Evolutionary conservation across 2,113 vertebrate genomes (phyloP), one percentile per base, ranked within the genome.

Genomic region (Myotis lucifugus): DNA sequence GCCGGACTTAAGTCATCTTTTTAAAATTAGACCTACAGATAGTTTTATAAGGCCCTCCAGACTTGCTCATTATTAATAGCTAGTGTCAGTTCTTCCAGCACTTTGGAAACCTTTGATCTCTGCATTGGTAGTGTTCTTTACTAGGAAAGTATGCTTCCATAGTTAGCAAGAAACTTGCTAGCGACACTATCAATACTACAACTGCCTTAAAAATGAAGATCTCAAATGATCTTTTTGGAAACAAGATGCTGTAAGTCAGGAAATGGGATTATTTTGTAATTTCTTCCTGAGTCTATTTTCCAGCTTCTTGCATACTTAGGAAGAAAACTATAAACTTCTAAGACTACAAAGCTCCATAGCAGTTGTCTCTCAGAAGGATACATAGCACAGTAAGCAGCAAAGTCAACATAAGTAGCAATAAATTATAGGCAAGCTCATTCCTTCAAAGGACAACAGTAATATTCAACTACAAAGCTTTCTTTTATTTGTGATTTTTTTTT

Each of bases 401-500:
- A 90, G 66, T 78, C 76, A 67, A 70, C 5, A 23, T 29, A 42
- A 70, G 17, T 32, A 79, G 29, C 23, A 83, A 88, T 91, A 78
- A 88, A 59, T n/a, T 40, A 69, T 1, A 85, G 56, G 79, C 48
- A 91, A 29, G 27, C 32, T 90, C 32, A 25, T 84, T 77, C 25
- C 15, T 66, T 73, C 54, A 66, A 89, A 95, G 29, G 42, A 8
- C 8, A 78, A 48, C 29, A 0, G 1, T 37, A 66, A 95, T 37
- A 42, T 66, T 86, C 17, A 42, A 50, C 54, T 50, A 48, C 37
- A 78, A 92, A 92, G 56, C 10, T 32, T 78, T 84, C 69, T 76
- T 46, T 9, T 54, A 74, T 52, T 27, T 77, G 34, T 78, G 54
- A 83, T 40, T 96, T 89, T 23, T 73, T 79, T 81, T 96, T 66